These are phyloP conservation scores for Oryctolagus cuniculus DNA, from an alignment of 2,113 vertebrate species.

Conservation along the genomic window mOryCun1.1 NC_091436.1:51314501-51315000, in stretches of 20 bases:
- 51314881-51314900: not conserved
- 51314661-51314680: not conserved
- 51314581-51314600: too few species aligned
- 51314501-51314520: too few species aligned
- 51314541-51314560: too few species aligned
- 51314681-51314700: not conserved
- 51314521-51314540: too few species aligned
- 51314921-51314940: not conserved
- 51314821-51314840: not conserved
- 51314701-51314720: not conserved
- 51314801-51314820: not conserved
- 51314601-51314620: too few species aligned
- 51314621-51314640: too few species aligned
- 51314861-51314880: not conserved
- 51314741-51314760: too few species aligned
- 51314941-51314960: not conserved
- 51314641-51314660: too few species aligned
- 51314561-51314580: too few species aligned
- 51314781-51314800: too few species aligned
- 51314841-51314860: not conserved
- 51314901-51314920: not conserved
- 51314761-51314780: too few species aligned
- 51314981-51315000: not conserved
- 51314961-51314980: not conserved
- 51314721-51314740: too few species aligned